Conservation (phyloP, 2,797 vertebrate species). For the Anniella stebbinsi region DNA sequence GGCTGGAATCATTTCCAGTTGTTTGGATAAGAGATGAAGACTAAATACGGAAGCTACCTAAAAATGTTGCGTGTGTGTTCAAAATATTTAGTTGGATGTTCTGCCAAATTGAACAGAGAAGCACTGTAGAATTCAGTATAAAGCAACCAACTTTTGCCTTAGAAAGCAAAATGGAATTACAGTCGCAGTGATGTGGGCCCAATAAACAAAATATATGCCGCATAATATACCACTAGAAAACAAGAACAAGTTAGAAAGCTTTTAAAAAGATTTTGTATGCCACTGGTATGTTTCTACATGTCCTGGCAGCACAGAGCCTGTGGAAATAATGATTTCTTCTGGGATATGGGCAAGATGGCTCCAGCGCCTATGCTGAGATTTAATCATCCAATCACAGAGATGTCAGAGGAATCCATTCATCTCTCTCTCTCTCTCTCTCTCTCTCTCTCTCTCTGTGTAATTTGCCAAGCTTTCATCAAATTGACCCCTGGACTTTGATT, state of each 20-base stretch:
- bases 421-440: too few relatives aligned
- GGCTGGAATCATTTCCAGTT: neutral
- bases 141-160: neutral
- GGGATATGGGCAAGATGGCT: too few relatives aligned
- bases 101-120: neutral
- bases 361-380: too few relatives aligned
- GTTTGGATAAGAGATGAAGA: neutral
- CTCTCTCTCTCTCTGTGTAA: too few relatives aligned
- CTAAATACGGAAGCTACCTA: slow-evolving; percentile 22
- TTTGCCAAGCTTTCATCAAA: too few relatives aligned
- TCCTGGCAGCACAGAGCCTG: too few relatives aligned
- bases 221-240: neutral
- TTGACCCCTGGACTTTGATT: too few relatives aligned
- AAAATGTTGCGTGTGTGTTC: slow-evolving; percentile 22
- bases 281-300: too few relatives aligned
- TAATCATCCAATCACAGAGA: too few relatives aligned
- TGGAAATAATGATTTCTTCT: too few relatives aligned
- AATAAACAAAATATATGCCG: neutral
- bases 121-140: neutral
- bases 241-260: neutral
- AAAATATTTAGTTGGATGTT: slow-evolving; percentile 1
- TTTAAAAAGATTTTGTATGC: neutral
- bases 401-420: too few relatives aligned
- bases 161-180: neutral
- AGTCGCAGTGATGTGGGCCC: neutral